Evolutionary conservation across 2,888 invertebrate genomes (phyloP), one percentile per base, ranked within the genome.

Genomic region (Caradrina kadenii): DNA sequence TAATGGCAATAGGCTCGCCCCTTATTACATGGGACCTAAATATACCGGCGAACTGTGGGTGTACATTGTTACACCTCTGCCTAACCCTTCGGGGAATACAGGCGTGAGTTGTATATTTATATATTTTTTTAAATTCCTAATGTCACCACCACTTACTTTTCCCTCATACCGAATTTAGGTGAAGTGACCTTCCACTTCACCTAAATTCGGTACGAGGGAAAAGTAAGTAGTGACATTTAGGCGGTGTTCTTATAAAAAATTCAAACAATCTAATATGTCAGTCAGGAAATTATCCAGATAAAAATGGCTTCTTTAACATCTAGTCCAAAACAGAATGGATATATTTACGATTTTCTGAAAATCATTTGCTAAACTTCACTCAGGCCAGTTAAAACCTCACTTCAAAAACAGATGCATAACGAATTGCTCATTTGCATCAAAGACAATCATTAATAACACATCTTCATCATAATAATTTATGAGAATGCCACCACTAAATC

Each of bases 401-500:
- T 64, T 75, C n/a, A 13, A 64, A 60, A 60, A 39, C 62, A 50
- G 63, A 77, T 49, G 26, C 69, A 58, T 70, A 70, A 70, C 70
- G 56, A 64, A 76, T 67, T 39, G 66, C 72, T 67, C 72, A 61
- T 72, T 67, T 53, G 60, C 72, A 79, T 75, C 76, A 74, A 76
- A 72, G 60, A 21, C 67, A 63, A 62, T 70, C 76, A 81, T 79
- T 81, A 81, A 80, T 83, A 81, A 83, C 76, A 73, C 66, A 69
- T 73, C 65, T 77, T 63, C 69, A 59, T 81, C 75, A 77, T 79
- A 78, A 84, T 89, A 89, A 86, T 86, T 88, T 85, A 87, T 79
- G 83, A 74, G 80, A 86, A 85, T 81, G 87, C 85, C 85, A 70
- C 84, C 80, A 84, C 86, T 92, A 90, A 90, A 90, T 92, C 90